Evolutionary conservation across 2,113 vertebrate species (phyloP), one percentile per base, ranked within the genome.

Genomic region (Elgaria multicarinata): DNA sequence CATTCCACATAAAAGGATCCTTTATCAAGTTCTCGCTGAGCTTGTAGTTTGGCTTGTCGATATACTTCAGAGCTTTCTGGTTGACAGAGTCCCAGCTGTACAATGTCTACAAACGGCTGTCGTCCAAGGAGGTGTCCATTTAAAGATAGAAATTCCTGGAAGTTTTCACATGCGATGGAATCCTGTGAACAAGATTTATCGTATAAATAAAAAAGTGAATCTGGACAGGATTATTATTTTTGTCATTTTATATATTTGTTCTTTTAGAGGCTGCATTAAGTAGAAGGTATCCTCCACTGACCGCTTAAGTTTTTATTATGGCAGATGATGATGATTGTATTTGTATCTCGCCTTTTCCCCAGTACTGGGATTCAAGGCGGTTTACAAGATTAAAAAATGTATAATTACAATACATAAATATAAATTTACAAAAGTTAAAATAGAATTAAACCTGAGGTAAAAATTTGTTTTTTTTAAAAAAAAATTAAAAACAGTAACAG

Each of bases 81-180:
- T 80, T 99, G 98, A 93, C 98, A 98, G 84, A 99, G 97, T 44
- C 98, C 99, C 64, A 99, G 96, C 88, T 99, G 99, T 64, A 99
- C 96, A 92, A 99, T 97, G 86, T 99, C 98, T 83, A 99, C 98
- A 94, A 98, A 98, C 0, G 98, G 99, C n/a, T 97, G 98, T 88
- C 98, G 98, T 92, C 98, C 98, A 94, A 99, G 97, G 64, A 98
- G 98, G 94, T 99, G 98, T 67, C 98, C 98, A 71, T 98, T 99
- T 93, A 98, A 97, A 92, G 98, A 99, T 91, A 99, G 96, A 96
- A 99, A 99, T 97, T 99, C 98, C 94, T 99, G 99, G 96, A 99
- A 99, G 92, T 99, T 98, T 95, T 98, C 97, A 90, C 98, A 97
- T 67, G 98, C 95, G 74, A 96, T 96, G 88, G 97, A 97, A 92